phyloP scores from a whole-genome alignment of 2,113 vertebrate species.

The Ceratotherium simum region DNA sequence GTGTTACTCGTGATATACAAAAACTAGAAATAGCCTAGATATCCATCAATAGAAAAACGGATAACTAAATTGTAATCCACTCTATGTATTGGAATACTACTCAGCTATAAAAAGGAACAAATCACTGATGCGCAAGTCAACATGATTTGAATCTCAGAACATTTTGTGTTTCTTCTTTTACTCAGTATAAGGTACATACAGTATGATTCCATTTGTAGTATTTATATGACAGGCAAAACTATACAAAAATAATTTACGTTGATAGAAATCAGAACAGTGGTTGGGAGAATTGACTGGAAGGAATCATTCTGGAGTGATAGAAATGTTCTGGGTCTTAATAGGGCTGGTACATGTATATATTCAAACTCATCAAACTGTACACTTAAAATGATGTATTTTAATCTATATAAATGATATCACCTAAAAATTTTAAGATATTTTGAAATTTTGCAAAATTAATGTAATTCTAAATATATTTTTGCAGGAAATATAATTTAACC shows the following conservation, averaged over 20 bases:
- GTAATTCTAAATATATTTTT: not conserved
- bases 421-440: not conserved
- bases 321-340: not conserved
- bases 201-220: not conserved
- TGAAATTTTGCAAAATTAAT: not conserved
- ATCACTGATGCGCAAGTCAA: not conserved
- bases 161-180: not conserved
- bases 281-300: not conserved
- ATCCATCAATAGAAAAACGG: not conserved
- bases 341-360: not conserved
- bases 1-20: not conserved
- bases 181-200: not conserved
- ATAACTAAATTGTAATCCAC: not conserved
- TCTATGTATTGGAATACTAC: not conserved
- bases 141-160: not conserved
- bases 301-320: not conserved
- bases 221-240: not conserved
- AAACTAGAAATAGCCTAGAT: not conserved
- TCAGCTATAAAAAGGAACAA: not conserved
- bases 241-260: not conserved
- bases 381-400: not conserved
- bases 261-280: not conserved
- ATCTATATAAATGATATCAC: not conserved
- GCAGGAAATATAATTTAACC: not conserved
- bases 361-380: not conserved